A percentile compares a stretch with the other conserved stretches of the same genome.
Evolutionary conservation across 2,797 vertebrate genomes (phyloP).

Genomic region (Picus viridis): DNA sequence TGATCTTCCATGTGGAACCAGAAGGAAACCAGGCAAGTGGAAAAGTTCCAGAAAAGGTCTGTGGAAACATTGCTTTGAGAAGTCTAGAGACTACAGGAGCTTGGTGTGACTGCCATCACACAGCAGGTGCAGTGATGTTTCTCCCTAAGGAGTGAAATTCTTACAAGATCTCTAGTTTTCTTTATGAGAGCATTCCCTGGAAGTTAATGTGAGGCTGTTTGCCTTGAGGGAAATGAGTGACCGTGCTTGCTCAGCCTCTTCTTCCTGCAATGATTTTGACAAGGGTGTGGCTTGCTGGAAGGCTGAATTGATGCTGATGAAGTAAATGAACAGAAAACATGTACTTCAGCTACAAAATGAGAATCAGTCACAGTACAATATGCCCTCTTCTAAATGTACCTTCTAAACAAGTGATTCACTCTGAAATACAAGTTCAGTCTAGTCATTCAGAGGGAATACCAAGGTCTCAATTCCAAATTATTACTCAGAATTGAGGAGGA

Average conservation of each 20-base stretch:
- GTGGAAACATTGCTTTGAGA: background rate
- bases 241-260: conserved; percentile 15
- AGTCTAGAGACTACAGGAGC: background rate
- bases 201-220: background rate
- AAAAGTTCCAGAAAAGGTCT: background rate
- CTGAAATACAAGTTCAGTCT: conserved; percentile 42
- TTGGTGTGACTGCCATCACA: background rate
- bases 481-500: conserved; percentile 78
- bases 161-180: background rate
- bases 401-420: conserved; percentile 70
- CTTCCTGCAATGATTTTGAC: conserved; percentile 45
- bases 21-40: background rate
- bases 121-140: background rate
- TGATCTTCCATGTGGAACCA: background rate
- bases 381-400: conserved; percentile 8
- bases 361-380: conserved; percentile 16
- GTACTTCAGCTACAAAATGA: conserved; percentile 37
- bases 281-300: conserved; percentile 41
- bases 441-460: conserved; percentile 74
- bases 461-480: conserved; percentile 68
- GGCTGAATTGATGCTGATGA: conserved; percentile 50
- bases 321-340: conserved; percentile 59
- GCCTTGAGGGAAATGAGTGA: conserved; percentile 16
- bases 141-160: background rate
- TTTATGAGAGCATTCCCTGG: background rate